phyloP scores from a whole-genome alignment of 2,113 vertebrate genomes.

The Marmota flaviventris region DNA sequence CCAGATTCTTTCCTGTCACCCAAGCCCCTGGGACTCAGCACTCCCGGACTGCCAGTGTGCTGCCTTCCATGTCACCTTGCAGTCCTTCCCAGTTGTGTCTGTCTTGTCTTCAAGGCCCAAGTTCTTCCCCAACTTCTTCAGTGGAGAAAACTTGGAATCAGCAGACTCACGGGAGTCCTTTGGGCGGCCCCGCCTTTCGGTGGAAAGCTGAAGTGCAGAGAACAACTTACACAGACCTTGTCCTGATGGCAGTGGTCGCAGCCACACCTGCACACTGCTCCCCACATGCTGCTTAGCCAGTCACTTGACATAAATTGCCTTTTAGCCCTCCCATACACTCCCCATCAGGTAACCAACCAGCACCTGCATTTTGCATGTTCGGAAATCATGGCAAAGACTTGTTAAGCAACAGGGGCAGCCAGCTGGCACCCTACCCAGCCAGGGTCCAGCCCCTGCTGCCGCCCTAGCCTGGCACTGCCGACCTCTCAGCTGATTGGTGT shows the following conservation, averaged over 20 bases:
- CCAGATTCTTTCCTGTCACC: not conserved
- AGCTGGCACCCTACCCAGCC: not conserved
- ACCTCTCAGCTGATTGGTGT: too few species aligned
- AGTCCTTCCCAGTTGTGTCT: not conserved
- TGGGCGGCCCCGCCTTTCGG: not conserved
- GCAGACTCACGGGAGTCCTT: not conserved
- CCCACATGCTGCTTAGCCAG: not conserved
- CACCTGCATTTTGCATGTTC: not conserved
- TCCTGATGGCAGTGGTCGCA: too few species aligned
- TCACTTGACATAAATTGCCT: not conserved
- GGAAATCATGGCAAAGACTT: not conserved
- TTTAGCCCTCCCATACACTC: not conserved
- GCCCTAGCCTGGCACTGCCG: too few species aligned
- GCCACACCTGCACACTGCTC: rapidly evolving
- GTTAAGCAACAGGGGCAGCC: not conserved
- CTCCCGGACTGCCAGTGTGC: too few species aligned
- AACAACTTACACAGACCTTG: not conserved
- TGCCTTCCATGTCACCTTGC: not conserved
- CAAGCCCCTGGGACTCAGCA: not conserved
- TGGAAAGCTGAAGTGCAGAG: not conserved
- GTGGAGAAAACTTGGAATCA: not conserved
- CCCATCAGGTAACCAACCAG: not conserved
- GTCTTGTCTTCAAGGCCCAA: not conserved
- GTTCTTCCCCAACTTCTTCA: not conserved
- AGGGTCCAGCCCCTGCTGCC: not conserved